These are phyloP conservation scores for Pampus argenteus DNA, from an alignment of 2,797 vertebrate genomes.

Conservation along the genomic window DNA sequence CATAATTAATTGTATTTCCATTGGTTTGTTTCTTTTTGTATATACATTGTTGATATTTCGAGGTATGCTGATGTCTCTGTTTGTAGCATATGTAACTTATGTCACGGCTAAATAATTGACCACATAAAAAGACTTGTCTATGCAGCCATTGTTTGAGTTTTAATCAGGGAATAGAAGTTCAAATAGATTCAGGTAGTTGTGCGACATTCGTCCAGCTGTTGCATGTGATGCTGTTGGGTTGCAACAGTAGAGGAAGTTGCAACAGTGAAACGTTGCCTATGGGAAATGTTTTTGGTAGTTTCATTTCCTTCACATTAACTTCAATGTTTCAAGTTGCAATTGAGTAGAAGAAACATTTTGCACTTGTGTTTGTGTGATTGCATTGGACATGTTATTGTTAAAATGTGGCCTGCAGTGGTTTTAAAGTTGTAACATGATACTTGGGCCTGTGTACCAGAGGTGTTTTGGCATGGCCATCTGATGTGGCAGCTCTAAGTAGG, in stretches of 20 bases:
- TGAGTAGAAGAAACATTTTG: slow-evolving; percentile 5
- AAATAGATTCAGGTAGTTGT: not conserved
- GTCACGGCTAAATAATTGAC: not conserved
- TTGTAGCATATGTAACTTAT: not conserved
- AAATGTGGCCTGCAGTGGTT: not conserved
- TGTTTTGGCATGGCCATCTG: slow-evolving; percentile 9
- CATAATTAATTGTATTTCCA: not conserved
- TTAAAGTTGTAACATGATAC: not conserved
- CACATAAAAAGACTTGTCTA: not conserved
- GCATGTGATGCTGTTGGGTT: slow-evolving; percentile 27
- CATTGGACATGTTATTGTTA: not conserved
- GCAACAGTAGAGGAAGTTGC: slow-evolving; percentile 67
- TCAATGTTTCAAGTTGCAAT: slow-evolving; percentile 11
- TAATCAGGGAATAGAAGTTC: not conserved
- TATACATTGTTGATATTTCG: not conserved
- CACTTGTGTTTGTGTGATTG: slow-evolving; percentile 8
- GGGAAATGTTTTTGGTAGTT: slow-evolving; percentile 55
- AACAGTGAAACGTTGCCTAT: slow-evolving; percentile 45
- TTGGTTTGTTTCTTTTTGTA: not conserved
- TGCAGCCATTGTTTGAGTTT: not conserved
- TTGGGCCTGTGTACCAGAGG: slow-evolving; percentile 4
- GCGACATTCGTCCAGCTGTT: slow-evolving; percentile 18
- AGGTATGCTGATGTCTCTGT: not conserved
- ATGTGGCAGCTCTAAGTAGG: slow-evolving; percentile 12
- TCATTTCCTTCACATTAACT: slow-evolving; percentile 67